Evolutionary conservation across 2,888 invertebrate species (phyloP).

Genomic region (Epistrophella euchroma): DNA sequence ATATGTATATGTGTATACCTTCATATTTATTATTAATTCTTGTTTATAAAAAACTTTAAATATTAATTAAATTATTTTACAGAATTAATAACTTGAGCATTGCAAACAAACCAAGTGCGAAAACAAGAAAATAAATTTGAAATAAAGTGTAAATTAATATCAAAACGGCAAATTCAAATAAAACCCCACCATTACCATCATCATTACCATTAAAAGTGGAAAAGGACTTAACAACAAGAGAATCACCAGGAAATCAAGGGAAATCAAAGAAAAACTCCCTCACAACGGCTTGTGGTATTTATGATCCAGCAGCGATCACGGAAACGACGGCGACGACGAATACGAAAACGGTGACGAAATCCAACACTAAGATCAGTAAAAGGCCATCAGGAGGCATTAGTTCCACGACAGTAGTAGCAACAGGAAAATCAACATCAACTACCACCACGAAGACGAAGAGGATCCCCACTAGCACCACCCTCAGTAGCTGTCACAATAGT

Average conservation of each 20-base stretch:
- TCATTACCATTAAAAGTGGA: constrained; percentile 65
- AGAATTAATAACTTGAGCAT: constrained; percentile 11
- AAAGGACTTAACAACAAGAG: constrained; percentile 47
- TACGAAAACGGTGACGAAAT: constrained; percentile 73
- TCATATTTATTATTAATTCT: too few relatives aligned
- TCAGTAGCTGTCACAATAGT: constrained; percentile 83
- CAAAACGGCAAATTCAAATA: constrained; percentile 73
- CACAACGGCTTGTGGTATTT: constrained; percentile 78
- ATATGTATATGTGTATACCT: background rate
- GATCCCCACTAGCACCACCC: constrained; percentile 83
- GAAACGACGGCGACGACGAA: constrained; percentile 73
- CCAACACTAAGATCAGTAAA: constrained; percentile 60
- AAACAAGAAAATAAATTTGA: constrained; percentile 1
- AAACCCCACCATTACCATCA: constrained; percentile 66
- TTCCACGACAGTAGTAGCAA: constrained; percentile 77
- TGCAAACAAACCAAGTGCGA: constrained; percentile 53
- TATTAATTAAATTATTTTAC: background rate
- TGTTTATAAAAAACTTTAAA: background rate
- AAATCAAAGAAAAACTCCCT: constrained; percentile 75
- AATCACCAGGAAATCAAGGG: constrained; percentile 66
- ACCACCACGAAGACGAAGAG: constrained; percentile 72
- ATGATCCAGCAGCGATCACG: constrained; percentile 77
- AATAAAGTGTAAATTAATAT: constrained; percentile 33
- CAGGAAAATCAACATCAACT: constrained; percentile 49
- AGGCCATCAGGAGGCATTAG: constrained; percentile 76